Conservation (phyloP, 2,113 vertebrate species). For the Myrmophylax atrothorax region DNA sequence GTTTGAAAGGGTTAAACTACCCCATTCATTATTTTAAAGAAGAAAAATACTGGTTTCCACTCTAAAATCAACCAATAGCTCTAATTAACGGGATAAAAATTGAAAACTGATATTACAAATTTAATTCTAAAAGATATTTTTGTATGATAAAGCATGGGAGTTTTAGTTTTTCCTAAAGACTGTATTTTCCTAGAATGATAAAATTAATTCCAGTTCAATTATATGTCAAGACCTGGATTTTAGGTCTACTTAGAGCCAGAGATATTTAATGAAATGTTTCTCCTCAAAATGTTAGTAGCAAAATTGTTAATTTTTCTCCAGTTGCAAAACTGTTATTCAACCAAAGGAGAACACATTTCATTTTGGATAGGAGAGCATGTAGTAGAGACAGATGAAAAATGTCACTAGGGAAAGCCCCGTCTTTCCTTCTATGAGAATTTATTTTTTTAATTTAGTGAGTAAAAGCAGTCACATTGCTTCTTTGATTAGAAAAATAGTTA, state of each 20-base stretch:
- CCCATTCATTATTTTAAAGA: not conserved
- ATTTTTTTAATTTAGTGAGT: not conserved
- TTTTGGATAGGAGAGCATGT: not conserved
- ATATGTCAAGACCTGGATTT: not conserved
- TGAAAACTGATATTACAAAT: not conserved
- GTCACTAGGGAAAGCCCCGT: fast-evolving
- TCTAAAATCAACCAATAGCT: not conserved
- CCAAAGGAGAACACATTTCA: not conserved
- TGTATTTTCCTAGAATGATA: not conserved
- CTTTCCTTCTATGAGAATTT: fast-evolving
- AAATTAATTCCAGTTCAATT: not conserved
- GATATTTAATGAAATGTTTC: not conserved
- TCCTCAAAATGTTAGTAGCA: not conserved
- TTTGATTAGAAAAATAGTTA: not conserved
- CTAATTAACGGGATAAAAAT: not conserved
- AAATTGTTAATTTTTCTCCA: not conserved
- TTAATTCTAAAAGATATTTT: not conserved
- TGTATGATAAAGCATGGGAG: not conserved
- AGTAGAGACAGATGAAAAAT: not conserved
- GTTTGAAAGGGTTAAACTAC: not conserved
- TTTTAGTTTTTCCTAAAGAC: not conserved
- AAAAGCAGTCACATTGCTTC: not conserved
- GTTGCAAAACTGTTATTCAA: not conserved
- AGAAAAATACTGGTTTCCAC: not conserved
- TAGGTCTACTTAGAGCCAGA: not conserved